A percentile compares a stretch with the other conserved stretches of the same genome.
Evolutionary conservation across 92 coral and sea anemone species (phyloP).

Genomic region (Muricea muricata): DNA sequence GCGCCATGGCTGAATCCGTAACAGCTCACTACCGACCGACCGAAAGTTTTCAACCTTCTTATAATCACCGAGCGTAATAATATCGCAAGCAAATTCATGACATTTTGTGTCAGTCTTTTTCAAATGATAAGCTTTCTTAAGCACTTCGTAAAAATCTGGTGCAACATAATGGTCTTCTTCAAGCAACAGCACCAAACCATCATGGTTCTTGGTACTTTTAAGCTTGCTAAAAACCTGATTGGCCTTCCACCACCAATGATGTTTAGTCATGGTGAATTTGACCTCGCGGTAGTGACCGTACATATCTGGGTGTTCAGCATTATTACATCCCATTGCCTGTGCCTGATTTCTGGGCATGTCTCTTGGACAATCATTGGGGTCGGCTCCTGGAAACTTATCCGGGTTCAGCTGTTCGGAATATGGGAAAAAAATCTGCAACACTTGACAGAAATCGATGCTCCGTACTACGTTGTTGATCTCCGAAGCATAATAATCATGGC

Average conservation of each 20-base stretch:
- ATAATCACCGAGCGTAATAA: conserved; percentile 86
- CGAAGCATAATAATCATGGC: conserved; percentile 82
- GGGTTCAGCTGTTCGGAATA: conserved; percentile 89
- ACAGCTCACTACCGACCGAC: conserved; percentile 66
- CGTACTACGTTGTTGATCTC: conserved; percentile 75
- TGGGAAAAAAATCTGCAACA: conserved; percentile 90
- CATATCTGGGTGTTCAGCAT: conserved; percentile 93
- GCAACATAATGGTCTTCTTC: conserved; percentile 96
- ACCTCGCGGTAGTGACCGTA: conserved; percentile 98
- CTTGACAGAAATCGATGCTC: conserved; percentile 89
- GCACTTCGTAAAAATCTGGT: conserved; percentile 90
- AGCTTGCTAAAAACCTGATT: conserved; percentile 82
- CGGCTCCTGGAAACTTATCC: conserved; percentile 91
- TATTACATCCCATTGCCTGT: conserved; percentile 69
- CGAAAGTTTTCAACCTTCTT: conserved; percentile 61
- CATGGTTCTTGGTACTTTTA: conserved; percentile 71
- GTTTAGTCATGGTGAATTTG: conserved; percentile 89
- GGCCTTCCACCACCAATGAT: conserved; percentile 99
- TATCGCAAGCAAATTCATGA: conserved; percentile 73
- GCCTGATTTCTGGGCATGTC: conserved; percentile 75
- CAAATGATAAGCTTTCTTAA: conserved; percentile 41
- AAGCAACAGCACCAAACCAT: conserved; percentile 90
- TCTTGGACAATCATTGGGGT: conserved; percentile 92
- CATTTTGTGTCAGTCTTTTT: conserved; percentile 55
- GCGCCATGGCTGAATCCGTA: conserved; percentile 69